These are phyloP conservation scores for Lysandra bellargus DNA, from an alignment of 2,888 invertebrate genomes.

Conservation along the genomic window DNA sequence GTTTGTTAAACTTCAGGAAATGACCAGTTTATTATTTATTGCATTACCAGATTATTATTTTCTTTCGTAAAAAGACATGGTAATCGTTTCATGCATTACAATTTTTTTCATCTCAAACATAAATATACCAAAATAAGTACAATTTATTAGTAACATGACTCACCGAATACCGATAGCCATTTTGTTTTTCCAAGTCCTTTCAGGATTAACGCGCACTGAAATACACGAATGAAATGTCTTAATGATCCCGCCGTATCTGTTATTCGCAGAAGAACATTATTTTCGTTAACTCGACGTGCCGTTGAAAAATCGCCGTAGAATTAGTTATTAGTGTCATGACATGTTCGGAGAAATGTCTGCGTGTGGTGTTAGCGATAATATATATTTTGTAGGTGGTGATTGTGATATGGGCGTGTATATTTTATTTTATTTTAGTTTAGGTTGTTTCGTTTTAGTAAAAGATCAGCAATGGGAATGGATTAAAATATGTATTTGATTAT, in stretches of 20 bases:
- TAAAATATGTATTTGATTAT: too few species aligned
- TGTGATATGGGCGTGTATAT: neutral
- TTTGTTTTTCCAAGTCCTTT: slow-evolving; percentile 20
- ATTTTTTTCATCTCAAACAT: neutral
- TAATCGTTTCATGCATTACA: too few species aligned
- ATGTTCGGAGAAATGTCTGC: neutral
- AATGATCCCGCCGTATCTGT: slow-evolving; percentile 20
- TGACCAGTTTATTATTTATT: too few species aligned
- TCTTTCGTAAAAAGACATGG: too few species aligned
- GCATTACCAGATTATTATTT: too few species aligned
- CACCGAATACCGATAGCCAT: slow-evolving; percentile 10
- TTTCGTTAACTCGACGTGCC: slow-evolving; percentile 15
- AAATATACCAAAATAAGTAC: neutral
- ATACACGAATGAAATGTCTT: slow-evolving; percentile 5
- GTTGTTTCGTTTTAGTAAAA: neutral
- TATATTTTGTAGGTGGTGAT: neutral
- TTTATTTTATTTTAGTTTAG: neutral
- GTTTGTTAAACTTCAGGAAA: too few species aligned
- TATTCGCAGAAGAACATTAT: slow-evolving; percentile 23
- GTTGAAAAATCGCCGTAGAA: slow-evolving; percentile 26
- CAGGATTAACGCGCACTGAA: slow-evolving; percentile 10
- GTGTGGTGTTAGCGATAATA: neutral
- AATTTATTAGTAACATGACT: slow-evolving; percentile 7
- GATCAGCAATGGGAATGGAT: too few species aligned
- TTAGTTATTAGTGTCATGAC: slow-evolving; percentile 12